A percentile compares a stretch with the other conserved stretches of the same genome.
Evolutionary conservation across 2,888 invertebrate genomes (phyloP).

Genomic region (Rapana venosa): DNA sequence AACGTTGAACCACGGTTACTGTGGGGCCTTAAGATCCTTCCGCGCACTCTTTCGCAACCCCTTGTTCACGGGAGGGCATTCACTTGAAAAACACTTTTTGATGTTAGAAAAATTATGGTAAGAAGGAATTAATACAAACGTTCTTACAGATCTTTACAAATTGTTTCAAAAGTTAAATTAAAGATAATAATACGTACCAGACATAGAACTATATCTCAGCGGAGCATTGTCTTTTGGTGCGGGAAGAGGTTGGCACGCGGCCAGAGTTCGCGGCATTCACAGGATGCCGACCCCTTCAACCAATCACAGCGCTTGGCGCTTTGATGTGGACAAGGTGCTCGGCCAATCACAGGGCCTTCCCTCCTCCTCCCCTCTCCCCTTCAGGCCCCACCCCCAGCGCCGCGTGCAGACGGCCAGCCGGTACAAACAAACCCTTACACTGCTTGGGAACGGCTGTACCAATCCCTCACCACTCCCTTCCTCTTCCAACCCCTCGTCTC

Average conservation of each 20-base stretch:
- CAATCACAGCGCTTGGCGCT: conserved; percentile 65
- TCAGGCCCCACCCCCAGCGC: conserved; percentile 21
- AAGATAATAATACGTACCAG: conserved; percentile 28
- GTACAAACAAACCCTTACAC: conserved; percentile 42
- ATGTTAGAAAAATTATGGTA: not conserved
- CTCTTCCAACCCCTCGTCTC: not conserved
- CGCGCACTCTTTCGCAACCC: conserved; percentile 39
- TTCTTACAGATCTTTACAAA: not conserved
- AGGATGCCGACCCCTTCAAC: conserved; percentile 59
- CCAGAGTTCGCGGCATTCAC: conserved; percentile 53
- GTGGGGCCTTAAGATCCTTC: conserved; percentile 57
- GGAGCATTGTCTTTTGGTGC: not conserved
- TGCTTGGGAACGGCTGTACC: conserved; percentile 7
- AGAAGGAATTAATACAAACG: not conserved
- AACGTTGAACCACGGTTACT: conserved; percentile 64
- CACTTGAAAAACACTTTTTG: no score
- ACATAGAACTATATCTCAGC: conserved; percentile 47
- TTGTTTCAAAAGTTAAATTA: not conserved
- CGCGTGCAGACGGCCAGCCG: conserved; percentile 39
- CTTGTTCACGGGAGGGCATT: conserved; percentile 10
- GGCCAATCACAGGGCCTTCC: conserved; percentile 40
- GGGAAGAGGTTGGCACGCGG: not conserved
- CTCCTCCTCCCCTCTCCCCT: not conserved
- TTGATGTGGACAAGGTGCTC: conserved; percentile 41
- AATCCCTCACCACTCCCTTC: not conserved